A percentile compares a stretch with the other conserved stretches of the same genome.
These are phyloP conservation scores for Maniola jurtina DNA, from an alignment of 1,140 invertebrate genomes.

Conservation along the genomic window DNA sequence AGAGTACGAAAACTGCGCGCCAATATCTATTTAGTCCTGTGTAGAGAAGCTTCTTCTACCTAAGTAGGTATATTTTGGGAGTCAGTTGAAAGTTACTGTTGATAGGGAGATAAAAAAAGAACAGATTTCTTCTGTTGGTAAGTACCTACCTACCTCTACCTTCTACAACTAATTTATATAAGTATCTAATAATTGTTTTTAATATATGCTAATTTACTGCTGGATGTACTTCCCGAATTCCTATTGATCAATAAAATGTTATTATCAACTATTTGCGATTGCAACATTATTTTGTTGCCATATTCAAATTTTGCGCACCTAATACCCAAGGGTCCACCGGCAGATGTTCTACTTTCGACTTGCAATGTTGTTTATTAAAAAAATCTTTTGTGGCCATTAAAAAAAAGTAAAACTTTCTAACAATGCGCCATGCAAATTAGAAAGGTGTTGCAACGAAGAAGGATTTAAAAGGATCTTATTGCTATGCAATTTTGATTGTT, in stretches of 20 bases:
- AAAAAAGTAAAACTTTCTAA: constrained; percentile 70
- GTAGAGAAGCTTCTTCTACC: no score
- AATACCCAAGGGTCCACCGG: constrained; percentile 44
- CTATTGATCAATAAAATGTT: constrained; percentile 8
- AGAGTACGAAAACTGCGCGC: no score
- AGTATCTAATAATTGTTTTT: no score
- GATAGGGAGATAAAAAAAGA: no score
- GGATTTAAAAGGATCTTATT: constrained; percentile 33
- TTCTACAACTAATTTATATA: neutral
- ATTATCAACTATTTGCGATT: constrained; percentile 17
- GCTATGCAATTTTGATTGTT: constrained; percentile 45
- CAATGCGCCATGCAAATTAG: constrained; percentile 77
- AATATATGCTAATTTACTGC: neutral
- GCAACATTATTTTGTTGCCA: constrained; percentile 30
- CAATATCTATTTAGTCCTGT: no score
- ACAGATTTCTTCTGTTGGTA: no score
- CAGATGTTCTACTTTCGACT: constrained; percentile 72
- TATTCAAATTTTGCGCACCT: constrained; percentile 57
- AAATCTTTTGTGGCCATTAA: constrained; percentile 74
- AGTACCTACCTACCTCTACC: no score
- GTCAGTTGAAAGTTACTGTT: no score
- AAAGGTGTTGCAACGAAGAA: constrained; percentile 39
- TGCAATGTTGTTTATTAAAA: constrained; percentile 75
- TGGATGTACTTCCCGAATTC: neutral
- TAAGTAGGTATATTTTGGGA: no score